Base-by-base conservation (phyloP, 1,140 invertebrate species). In the Diorhabda carinulata region DNA sequence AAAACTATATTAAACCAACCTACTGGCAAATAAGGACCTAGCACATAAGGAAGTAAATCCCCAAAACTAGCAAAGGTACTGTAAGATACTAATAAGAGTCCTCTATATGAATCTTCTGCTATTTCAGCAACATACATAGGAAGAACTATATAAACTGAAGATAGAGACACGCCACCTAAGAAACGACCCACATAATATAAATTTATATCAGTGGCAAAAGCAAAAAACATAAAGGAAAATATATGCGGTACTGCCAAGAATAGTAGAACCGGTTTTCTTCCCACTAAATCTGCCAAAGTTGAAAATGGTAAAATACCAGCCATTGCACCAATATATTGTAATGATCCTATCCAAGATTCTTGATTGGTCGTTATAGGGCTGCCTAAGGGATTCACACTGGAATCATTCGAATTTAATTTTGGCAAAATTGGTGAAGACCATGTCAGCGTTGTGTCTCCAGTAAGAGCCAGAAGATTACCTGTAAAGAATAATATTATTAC, bases 311-410 rank as follows among this genome's bases (percentile, higher is more conserved):
- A 85, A 0, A 86, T 86, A 10, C 91, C 92, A 43, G 91, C 74
- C n/a, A 93, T 83, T 25, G 92, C 91, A 9, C 93, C 93, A 10
- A 95, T 76, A 0, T 91, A 87, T 61, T 94, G 82, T 5, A 95
- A 79, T 0, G 91, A 92, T 0, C 89, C 91, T 67, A 95, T 90
- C 92, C 92, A 96, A 0, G 92, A 90, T 61, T 82, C 81, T 74
- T 92, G 82, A 3, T 87, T 83, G 0, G 69, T 41, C 0, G 80
- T 83, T 5, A 87, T 68, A 3, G 72, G 71, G 0, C 81, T 81
- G 0, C 66, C 65, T 87, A 79, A 9, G 87, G 83, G 0, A 85
- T 83, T 52, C 75, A 58, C 8, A 5, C 60, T 10, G 0, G 74
- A 70, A 59, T 84, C 66, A 57, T 70, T 71, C 1, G 61, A 61